Percentiles rank a stretch among this genome's conserved stretches.
These are phyloP conservation scores for Mellivora capensis DNA, from an alignment of 2,113 vertebrate species.

Conservation along the genomic window DNA sequence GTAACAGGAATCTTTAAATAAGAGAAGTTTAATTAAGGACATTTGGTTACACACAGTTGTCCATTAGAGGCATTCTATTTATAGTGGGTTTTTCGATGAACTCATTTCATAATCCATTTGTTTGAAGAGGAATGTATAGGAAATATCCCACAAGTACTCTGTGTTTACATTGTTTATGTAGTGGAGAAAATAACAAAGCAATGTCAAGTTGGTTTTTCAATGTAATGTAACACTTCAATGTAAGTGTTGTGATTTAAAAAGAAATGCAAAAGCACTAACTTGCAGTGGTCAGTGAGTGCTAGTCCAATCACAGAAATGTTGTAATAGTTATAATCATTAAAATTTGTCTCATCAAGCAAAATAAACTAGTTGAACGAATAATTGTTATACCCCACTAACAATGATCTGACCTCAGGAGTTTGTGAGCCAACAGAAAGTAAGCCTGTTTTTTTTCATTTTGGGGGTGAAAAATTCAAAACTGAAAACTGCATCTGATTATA, in stretches of 20 bases:
- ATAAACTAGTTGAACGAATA: not conserved
- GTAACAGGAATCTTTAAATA: not conserved
- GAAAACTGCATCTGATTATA: not conserved
- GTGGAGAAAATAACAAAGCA: not conserved
- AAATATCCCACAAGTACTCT: not conserved
- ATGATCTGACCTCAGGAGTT: not conserved
- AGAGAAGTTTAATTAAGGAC: not conserved
- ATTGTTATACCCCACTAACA: not conserved
- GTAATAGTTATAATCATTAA: not conserved
- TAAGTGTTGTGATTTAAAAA: not conserved
- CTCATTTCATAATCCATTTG: not conserved
- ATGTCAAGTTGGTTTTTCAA: not conserved
- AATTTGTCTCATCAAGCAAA: not conserved
- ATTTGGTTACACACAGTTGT: not conserved
- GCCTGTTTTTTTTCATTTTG: not conserved
- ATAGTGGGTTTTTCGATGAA: not conserved
- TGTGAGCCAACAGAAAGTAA: not conserved
- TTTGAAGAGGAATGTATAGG: not conserved
- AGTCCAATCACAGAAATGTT: not conserved
- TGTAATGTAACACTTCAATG: too few species aligned
- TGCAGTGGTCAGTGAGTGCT: not conserved
- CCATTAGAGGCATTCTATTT: not conserved
- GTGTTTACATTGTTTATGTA: not conserved
- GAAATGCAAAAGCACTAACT: not conserved
- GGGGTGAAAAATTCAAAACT: not conserved